Base-by-base conservation (phyloP, 1,140 invertebrate genomes). In the Phthorimaea operculella region DNA sequence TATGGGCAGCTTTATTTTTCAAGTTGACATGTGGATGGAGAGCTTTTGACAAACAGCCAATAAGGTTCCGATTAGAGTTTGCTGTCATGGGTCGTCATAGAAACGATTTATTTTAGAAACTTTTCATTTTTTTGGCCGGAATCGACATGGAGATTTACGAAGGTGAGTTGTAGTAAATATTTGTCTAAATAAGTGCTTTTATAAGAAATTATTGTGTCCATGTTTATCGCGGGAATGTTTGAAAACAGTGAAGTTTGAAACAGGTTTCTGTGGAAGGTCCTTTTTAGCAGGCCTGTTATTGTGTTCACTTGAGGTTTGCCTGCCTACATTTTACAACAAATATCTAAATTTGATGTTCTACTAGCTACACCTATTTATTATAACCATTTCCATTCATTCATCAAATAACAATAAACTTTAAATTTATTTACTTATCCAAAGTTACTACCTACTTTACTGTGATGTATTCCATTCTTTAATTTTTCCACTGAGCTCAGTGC, bases 51-150 rank as follows among this genome's bases (percentile, higher is more conserved):
- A 47, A 47, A 15, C 34, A 56, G 12, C 69, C 70, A 74, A 75
- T 76, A 62, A 59, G 71, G 71, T 63, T 67, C 57, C 54, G 50
- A 68, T 65, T 66, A 68, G 62, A 69, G 62, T 70, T 70, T 68
- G 64, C 72, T 76, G 77, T 85, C 82, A 85, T 85, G 82, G 65
- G 82, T 85, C 79, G 82, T 82, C 82, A 85, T 85, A 85, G 82
- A 85, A 85, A 85, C 82, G 77, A 64, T 75, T 83, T 66, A 66
- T 62, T 68, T 80, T 68, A 72, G 70, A 75, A 83, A 78, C 72
- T 81, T 81, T 79, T 74, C 57, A 74, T 76, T 75, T 82, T 76
- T 79, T 77, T 77, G 70, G 70, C 69, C 70, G 70, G 76, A 70
- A 70, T 64, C 66, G 79, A 79, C 63, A 85, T 85, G 82, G 82